Evolutionary conservation across 1,140 invertebrate species (phyloP), one percentile per base, ranked within the genome.

Genomic region (Apolygus lucorum): DNA sequence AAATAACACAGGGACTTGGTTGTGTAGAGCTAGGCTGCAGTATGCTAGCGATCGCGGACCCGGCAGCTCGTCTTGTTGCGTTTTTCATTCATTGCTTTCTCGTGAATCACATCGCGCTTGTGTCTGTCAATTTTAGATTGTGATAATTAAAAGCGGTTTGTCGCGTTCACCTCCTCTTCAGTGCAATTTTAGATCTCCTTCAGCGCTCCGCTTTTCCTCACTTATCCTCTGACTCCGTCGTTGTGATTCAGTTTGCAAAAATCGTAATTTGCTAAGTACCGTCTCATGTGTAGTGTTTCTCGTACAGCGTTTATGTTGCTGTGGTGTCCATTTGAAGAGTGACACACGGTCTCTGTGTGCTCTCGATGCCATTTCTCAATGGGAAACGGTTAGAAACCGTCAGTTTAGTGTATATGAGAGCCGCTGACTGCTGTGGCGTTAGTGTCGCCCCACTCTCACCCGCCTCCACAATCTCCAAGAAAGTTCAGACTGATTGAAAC

Each of bases 1-100:
- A 71, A 71, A 71, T 71, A 71, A 71, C 67, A 65, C 59, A 42
- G 67, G 42, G 66, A 68, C 52, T 71, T 68, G 70, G 68, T 70
- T 66, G 22, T 29, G 64, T 34, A 29, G 64, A 66, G 64, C 64
- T 66, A 28, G 54, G 54, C 54, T 59, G 54, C 54, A 59, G 54
- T 59, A 24, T 59, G 54, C 54, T 59, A 59, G 54, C 54, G 54
- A 24, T 59, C 54, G 54, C 54, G 54, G 54, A 59, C 8, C 54
- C 22, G 54, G 8, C 8, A 59, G 54, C 22, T 8, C 54, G 54
- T 59, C 54, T 24, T 14, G 54, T 21, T 59, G 54, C 54, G 34
- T 42, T 42, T 42, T 42, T 42, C 4, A 17, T 42, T 4, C 17
- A 4, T 8, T 8, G 34, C 4, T 42, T 8, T 42, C 34, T 8